Evolutionary conservation across 2,113 vertebrate genomes (phyloP).

Genomic region (Glaucidium brasilianum): DNA sequence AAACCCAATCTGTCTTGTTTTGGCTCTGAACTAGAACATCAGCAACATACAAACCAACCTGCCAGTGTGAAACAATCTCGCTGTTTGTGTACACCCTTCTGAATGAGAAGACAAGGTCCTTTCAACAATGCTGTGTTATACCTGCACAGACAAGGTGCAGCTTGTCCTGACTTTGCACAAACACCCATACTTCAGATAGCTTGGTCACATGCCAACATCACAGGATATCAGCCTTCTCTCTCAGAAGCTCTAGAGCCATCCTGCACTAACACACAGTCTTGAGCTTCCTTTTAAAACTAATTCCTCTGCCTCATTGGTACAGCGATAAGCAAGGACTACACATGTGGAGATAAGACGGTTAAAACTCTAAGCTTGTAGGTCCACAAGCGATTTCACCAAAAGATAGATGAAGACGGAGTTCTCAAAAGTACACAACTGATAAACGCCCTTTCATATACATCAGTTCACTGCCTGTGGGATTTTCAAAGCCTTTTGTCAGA

Average conservation of each 20-base stretch:
- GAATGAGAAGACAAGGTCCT: background rate
- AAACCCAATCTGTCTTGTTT: background rate
- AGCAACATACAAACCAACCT: background rate
- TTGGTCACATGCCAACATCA: too few species aligned
- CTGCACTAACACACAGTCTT: background rate
- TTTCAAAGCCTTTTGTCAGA: background rate
- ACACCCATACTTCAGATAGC: background rate
- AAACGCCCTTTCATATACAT: background rate
- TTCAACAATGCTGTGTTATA: fast-evolving
- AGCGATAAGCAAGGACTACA: background rate
- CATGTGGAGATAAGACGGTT: background rate
- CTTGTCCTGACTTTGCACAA: background rate
- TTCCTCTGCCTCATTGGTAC: background rate
- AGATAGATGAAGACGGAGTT: background rate
- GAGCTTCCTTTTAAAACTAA: background rate
- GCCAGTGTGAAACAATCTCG: background rate
- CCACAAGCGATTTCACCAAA: background rate
- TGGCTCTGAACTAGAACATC: background rate
- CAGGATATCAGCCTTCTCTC: background rate
- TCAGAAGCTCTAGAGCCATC: background rate
- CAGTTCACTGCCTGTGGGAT: background rate
- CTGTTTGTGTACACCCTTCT: background rate
- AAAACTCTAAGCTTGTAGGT: background rate
- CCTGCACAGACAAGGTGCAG: too few species aligned
- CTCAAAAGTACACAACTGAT: background rate